phyloP scores from a whole-genome alignment of 1,140 invertebrate genomes.

The Trachelipus rathkii region DNA sequence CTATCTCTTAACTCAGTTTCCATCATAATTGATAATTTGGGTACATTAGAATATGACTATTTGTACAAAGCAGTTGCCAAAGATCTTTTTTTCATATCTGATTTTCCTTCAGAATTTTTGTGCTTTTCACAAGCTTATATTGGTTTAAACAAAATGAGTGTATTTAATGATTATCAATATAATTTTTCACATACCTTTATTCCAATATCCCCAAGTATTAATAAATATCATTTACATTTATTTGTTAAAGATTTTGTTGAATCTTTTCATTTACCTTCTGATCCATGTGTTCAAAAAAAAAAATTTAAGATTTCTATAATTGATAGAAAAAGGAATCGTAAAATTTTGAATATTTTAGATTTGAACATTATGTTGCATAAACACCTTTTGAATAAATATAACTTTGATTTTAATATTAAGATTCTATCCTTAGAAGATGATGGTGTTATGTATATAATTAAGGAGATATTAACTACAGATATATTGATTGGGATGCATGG shows the following conservation, averaged over 20 bases:
- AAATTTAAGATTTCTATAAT: not conserved
- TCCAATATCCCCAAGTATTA: not conserved
- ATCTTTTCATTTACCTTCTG: not conserved
- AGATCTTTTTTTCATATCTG: not conserved
- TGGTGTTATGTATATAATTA: not conserved
- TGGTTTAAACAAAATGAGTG: not conserved
- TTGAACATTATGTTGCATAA: not conserved
- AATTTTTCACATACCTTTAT: not conserved
- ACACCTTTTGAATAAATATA: not conserved
- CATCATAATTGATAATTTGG: not conserved
- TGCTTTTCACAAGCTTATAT: not conserved
- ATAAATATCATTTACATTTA: not conserved
- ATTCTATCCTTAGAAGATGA: not conserved
- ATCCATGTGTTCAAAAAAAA: not conserved
- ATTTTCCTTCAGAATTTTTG: not conserved
- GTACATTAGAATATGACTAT: not conserved
- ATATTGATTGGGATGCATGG: conserved; percentile 3
- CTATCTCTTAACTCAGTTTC: not conserved
- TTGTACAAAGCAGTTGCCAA: not conserved
- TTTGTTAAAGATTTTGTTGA: not conserved
- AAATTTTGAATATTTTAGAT: not conserved
- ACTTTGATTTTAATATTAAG: not conserved
- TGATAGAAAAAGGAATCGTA: not conserved
- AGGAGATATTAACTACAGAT: not conserved
- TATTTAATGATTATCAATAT: not conserved